Conservation (phyloP, 2,797 vertebrate species). For the Pangasius sanitwongsei region DNA sequence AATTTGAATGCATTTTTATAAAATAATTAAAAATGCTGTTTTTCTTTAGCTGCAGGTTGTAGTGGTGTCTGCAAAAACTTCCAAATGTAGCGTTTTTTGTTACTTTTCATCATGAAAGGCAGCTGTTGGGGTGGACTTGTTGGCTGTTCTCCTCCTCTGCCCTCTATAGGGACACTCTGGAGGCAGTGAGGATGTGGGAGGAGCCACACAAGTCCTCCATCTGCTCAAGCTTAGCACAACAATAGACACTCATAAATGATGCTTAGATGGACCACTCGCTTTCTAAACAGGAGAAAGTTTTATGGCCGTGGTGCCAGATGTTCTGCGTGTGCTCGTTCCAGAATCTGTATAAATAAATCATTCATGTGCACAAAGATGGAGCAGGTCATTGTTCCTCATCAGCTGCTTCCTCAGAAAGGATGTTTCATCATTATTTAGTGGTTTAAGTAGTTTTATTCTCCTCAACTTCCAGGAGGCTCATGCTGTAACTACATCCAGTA, state of each 20-base stretch:
- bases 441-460: background rate
- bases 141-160: no score
- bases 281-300: background rate
- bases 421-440: background rate
- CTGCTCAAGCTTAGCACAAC: background rate
- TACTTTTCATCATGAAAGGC: background rate
- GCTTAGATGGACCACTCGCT: background rate
- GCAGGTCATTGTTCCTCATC: background rate
- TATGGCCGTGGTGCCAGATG: background rate
- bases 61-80: background rate
- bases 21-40: background rate
- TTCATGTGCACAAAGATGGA: background rate
- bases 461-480: background rate
- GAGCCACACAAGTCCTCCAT: background rate
- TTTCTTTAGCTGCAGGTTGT: background rate
- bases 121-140: background rate
- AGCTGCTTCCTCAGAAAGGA: background rate
- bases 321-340: background rate
- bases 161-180: background rate
- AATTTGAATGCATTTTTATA: background rate
- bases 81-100: background rate
- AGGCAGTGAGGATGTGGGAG: background rate
- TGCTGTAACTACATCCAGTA: background rate
- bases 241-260: background rate
- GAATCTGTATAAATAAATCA: background rate